Evolutionary conservation across 2,113 vertebrate species (phyloP).

Genomic region (Hiodon tergisus): DNA sequence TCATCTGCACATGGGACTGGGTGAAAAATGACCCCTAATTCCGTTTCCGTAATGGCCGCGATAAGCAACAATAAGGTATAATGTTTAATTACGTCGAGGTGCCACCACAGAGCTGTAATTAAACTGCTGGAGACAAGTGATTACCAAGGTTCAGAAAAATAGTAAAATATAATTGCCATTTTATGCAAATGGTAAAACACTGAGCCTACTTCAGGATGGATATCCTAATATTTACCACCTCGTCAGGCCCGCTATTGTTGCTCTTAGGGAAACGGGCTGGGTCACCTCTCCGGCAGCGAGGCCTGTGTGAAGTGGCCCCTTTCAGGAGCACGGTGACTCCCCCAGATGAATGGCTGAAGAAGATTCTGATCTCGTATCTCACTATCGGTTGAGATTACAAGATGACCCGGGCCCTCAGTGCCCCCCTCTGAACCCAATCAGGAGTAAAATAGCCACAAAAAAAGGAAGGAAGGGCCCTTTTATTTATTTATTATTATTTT

Average conservation of each 20-base stretch:
- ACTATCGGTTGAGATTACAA: neutral
- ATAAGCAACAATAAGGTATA: conserved; percentile 67
- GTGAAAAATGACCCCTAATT: conserved; percentile 58
- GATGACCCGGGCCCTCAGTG: neutral
- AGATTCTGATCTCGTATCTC: neutral
- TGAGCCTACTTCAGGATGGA: conserved; percentile 51
- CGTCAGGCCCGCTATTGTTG: conserved; percentile 35
- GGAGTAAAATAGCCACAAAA: no score
- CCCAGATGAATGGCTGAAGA: neutral
- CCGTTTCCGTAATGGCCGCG: conserved; percentile 63
- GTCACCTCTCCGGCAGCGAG: neutral
- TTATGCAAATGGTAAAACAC: conserved; percentile 63
- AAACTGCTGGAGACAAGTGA: conserved; percentile 70
- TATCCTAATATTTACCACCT: conserved; percentile 52
- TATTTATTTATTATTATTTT: no score
- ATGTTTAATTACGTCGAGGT: conserved; percentile 67
- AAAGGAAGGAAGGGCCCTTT: no score
- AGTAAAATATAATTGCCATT: conserved; percentile 59
- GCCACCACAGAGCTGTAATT: conserved; percentile 67
- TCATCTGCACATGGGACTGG: conserved; percentile 44
- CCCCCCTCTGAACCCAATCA: neutral
- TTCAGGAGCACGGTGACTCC: neutral
- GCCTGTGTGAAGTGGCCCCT: no score
- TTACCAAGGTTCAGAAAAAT: conserved; percentile 63
- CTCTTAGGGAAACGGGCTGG: neutral